Percentiles rank a stretch among this genome's conserved stretches.
These are phyloP conservation scores for Aleiodes sp. DNA, from an alignment of 1,140 invertebrate species.

Conservation along the genomic window DNA sequence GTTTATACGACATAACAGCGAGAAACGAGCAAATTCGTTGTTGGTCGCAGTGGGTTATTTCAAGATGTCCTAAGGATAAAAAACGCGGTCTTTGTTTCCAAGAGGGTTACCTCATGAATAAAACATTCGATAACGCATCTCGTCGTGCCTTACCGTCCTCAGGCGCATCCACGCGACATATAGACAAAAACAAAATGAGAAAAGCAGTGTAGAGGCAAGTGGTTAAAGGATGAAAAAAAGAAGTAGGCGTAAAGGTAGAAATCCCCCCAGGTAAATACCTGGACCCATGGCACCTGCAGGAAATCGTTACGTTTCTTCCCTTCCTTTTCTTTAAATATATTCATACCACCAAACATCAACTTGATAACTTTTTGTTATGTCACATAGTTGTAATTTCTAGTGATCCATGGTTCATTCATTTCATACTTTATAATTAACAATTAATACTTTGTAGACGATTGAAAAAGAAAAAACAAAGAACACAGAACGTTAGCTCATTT, in stretches of 20 bases:
- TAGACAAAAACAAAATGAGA: neutral
- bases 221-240: neutral
- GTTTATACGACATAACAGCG: constrained; percentile 16
- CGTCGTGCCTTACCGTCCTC: constrained; percentile 22
- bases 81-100: constrained; percentile 62
- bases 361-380: constrained; percentile 45
- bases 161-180: constrained; percentile 33
- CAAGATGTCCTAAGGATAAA: constrained; percentile 64
- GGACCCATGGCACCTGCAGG: constrained; percentile 26
- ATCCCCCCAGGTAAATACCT: neutral
- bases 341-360: neutral
- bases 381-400: constrained; percentile 40
- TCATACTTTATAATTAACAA: too few relatives aligned
- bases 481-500: too few relatives aligned
- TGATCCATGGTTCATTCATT: too few relatives aligned
- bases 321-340: neutral
- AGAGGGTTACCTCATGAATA: constrained; percentile 58
- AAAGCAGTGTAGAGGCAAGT: neutral
- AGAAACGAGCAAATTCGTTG: constrained; percentile 16
- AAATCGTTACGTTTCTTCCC: constrained; percentile 25
- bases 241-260: constrained; percentile 8
- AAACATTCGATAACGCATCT: constrained; percentile 67
- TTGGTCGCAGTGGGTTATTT: constrained; percentile 13
- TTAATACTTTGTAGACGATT: too few relatives aligned
- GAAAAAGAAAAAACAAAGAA: too few relatives aligned